These are phyloP conservation scores for Euproctis similis DNA, from an alignment of 2,888 invertebrate species.

Conservation along the genomic window DNA sequence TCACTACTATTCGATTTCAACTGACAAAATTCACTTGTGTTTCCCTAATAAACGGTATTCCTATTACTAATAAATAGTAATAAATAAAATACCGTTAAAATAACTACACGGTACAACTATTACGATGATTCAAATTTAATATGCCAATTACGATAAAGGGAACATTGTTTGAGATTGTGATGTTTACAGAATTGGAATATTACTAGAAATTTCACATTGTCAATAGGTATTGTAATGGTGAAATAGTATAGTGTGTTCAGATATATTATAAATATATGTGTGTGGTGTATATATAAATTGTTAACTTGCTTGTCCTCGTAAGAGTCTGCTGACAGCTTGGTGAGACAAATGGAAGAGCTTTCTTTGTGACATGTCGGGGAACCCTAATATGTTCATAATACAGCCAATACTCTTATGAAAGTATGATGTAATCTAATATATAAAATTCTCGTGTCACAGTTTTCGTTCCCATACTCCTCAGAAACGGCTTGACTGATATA, in stretches of 20 bases:
- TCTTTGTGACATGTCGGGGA: conserved; percentile 6
- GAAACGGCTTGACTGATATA: too few relatives aligned
- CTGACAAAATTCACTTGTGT: conserved; percentile 4
- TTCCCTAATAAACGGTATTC: conserved; percentile 14
- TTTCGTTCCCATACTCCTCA: too few relatives aligned
- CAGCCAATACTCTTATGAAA: too few relatives aligned
- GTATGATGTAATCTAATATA: too few relatives aligned
- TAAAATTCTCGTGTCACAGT: too few relatives aligned
- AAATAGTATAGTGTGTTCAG: conserved; percentile 24
- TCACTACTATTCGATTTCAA: conserved; percentile 4
- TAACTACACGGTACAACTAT: conserved; percentile 21
- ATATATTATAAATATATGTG: conserved; percentile 15
- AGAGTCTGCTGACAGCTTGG: conserved; percentile 12
- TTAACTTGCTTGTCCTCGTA: conserved; percentile 18
- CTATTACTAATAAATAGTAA: conserved; percentile 23
- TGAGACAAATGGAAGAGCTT: conserved; percentile 22
- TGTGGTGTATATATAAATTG: conserved; percentile 26
- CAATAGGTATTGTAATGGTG: background rate
- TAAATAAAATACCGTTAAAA: conserved; percentile 18
- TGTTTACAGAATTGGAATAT: background rate
- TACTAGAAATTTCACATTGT: background rate
- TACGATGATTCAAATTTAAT: conserved; percentile 17
- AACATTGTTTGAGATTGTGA: background rate
- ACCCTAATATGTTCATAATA: conserved; percentile 3
- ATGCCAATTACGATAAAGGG: conserved; percentile 10